Base-by-base conservation (phyloP, 2,113 vertebrate species). In the Nipponia nippon region DNA sequence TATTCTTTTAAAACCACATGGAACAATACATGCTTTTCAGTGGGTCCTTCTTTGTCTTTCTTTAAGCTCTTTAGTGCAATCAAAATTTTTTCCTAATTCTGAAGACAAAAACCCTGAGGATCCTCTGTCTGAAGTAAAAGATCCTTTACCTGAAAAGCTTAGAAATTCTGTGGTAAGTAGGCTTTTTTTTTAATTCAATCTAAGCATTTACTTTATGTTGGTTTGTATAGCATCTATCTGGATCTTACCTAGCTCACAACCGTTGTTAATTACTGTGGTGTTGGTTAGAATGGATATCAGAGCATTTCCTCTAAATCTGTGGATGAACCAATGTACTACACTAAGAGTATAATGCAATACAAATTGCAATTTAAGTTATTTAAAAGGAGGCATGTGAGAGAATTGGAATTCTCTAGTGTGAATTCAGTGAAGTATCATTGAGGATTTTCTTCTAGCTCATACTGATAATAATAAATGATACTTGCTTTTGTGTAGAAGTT, bases 61-160 rank as follows among this genome's bases (percentile, higher is more conserved):
- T 94, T 94, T 59, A 89, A 99, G 99, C 89, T 99, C 99, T 62
- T 98, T 99, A 98, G 98, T 99, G 84, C 99, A 99, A 98, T 99
- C 99, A 89, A 99, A 99, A 97, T 98, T 99, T 97, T 98, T 99
- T 95, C 99, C 99, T 90, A 99, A 99, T 97, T 97, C 99, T 91
- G 99, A 99, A 97, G 99, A 99, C 96, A 99, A 99, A 97, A 99
- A 99, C 97, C 99, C 99, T 29, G 99, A 99, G 97, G 99, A 99
- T 96, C 99, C 99, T 76, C 96, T 99, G 49, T 99, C 99, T 91
- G 99, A 99, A 97, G 99, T 99, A 32, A 99, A 99, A 98, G 99
- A 99, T 94, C 99, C 99, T 83, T 97, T 99, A 69, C 99, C 99
- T 29, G 99, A 99, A 91, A 99, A 99, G 97, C 99, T 99, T 90